Evolutionary conservation across 2,888 invertebrate genomes (phyloP), one percentile per base, ranked within the genome.

Genomic region (Rugalucina vietnamica): DNA sequence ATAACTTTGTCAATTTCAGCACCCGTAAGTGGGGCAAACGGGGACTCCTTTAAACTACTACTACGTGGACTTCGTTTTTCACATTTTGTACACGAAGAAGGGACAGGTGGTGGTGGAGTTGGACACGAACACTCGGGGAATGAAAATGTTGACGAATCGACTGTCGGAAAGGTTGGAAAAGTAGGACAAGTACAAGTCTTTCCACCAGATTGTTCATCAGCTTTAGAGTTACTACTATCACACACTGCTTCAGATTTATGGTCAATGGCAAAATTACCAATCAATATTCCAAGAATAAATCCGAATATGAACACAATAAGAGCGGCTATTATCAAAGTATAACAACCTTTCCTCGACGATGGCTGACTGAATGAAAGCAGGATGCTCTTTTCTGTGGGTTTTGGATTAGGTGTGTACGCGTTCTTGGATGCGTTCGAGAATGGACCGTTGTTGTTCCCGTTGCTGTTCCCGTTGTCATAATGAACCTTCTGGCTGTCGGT

Each of bases 11-110:
- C 43, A 37, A 88, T 85, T 79, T 89, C 89, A 1, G 78, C 76
- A 3, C 14, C 27, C 5, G 86, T 83, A 27, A 89, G 70, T 37
- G 85, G 82, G 2, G 88, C 81, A 72, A 88, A 88, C 3, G 79
- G 73, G 8, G 85, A 87, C 24, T 24, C 0, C 3, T 12, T 37
- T 0, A 73, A 50, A 8, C 50, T 76, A 14, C 72, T 49, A 60
- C 72, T 36, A 27, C 74, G 49, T 18, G 87, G 84, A 43, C 82
- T 76, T 43, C 77, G 37, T 39, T 57, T 27, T n/a, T 49, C 37
- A 29, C 82, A 83, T 70, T 34, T 32, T 12, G 27, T 34, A 34
- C 82, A 82, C 32, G 34, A 21, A 1, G 36, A 27, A 4, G n/a
- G 4, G 0, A 65, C 10, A 1, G 81, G n/a, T 0, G 27, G 18